Conservation (phyloP, 1,140 invertebrate genomes). For the Tachypleus tridentatus region DNA sequence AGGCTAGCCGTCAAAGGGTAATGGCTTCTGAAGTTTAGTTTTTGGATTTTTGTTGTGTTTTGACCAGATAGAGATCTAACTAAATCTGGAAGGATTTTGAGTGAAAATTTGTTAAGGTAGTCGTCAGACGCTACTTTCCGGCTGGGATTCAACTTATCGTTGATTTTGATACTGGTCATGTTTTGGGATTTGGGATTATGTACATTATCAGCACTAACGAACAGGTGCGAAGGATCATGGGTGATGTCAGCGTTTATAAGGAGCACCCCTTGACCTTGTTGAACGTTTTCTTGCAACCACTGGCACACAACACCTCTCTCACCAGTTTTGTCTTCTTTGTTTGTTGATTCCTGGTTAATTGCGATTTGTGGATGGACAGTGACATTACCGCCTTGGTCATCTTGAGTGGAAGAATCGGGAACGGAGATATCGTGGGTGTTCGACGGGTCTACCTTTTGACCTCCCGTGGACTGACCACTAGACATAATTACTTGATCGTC, state of each 20-base stretch:
- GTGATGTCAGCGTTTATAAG: neutral
- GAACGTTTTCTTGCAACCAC: neutral
- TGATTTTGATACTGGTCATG: constrained; percentile 8
- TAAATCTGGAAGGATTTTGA: constrained; percentile 11
- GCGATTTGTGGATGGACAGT: neutral
- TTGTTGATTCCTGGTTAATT: neutral
- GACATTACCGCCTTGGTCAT: neutral
- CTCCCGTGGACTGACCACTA: constrained; percentile 11
- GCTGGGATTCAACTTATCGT: neutral
- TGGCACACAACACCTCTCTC: neutral
- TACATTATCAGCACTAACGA: constrained; percentile 10
- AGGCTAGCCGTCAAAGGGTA: too few relatives aligned
- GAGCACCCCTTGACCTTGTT: too few relatives aligned
- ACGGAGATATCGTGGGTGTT: neutral
- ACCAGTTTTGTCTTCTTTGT: constrained; percentile 2
- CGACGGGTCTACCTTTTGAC: constrained; percentile 4
- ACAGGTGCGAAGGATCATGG: constrained; percentile 8
- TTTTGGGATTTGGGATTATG: constrained; percentile 14
- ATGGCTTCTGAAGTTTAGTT: too few relatives aligned
- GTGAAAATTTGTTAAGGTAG: constrained; percentile 19
- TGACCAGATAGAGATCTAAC: constrained; percentile 23
- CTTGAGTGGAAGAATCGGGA: neutral
- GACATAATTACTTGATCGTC: constrained; percentile 21
- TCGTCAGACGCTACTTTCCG: constrained; percentile 22
- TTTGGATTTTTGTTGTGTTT: neutral